Conservation (phyloP, 2,797 vertebrate genomes). For the Lepilemur ruficaudatus region DNA sequence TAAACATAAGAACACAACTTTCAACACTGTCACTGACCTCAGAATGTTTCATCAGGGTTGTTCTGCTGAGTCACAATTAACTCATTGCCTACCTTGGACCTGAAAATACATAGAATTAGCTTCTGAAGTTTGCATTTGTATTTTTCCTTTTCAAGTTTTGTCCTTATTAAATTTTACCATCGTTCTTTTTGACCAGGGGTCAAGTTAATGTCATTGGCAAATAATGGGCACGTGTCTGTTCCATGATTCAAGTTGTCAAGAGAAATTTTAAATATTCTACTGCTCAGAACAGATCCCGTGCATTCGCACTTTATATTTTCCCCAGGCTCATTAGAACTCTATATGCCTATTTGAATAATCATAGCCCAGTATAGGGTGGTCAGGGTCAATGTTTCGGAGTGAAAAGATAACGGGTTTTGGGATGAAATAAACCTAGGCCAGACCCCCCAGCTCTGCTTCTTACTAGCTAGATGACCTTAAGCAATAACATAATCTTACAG, state of each 20-base stretch:
- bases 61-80: neutral
- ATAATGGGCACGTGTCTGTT: neutral
- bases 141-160: neutral
- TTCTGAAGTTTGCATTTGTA: neutral
- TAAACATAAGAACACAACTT: neutral
- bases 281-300: neutral
- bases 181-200: neutral
- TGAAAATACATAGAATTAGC: neutral
- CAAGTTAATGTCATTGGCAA: neutral
- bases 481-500: neutral
- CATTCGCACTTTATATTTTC: neutral
- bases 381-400: neutral
- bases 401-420: neutral
- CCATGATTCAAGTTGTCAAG: neutral
- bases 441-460: neutral
- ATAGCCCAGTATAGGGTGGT: neutral
- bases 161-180: neutral
- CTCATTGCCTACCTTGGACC: neutral
- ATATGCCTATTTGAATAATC: neutral
- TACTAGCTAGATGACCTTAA: neutral
- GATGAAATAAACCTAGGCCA: neutral
- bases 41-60: neutral
- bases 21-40: neutral
- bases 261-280: slow-evolving; percentile 9
- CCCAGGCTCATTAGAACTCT: neutral